phyloP scores from a whole-genome alignment of 2,113 vertebrate species.

The Microtus richardsoni region DNA sequence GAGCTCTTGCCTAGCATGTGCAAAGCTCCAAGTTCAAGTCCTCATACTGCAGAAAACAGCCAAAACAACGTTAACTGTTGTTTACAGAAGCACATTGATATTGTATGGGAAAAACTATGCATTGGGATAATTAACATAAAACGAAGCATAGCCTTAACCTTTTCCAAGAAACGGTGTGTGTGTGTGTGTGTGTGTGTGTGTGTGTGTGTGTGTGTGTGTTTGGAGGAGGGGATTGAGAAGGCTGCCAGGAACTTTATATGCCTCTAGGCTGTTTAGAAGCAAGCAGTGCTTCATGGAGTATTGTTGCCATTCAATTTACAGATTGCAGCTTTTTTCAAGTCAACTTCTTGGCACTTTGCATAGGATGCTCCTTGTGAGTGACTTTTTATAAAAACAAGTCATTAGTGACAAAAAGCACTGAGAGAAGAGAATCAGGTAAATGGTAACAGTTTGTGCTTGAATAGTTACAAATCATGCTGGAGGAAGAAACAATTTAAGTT shows the following conservation, averaged over 20 bases:
- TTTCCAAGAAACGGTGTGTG: neutral
- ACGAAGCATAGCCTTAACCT: conserved; percentile 34
- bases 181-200: no score
- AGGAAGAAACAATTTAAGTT: conserved; percentile 1
- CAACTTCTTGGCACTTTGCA: neutral
- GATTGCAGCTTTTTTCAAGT: conserved; percentile 2
- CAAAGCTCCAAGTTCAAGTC: neutral
- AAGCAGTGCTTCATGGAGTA: neutral
- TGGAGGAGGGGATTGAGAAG: neutral
- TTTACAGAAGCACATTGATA: conserved; percentile 20
- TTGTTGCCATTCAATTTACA: neutral
- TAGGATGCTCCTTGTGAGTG: neutral
- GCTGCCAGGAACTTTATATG: neutral
- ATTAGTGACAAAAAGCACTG: neutral
- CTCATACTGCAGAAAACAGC: neutral
- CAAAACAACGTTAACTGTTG: neutral
- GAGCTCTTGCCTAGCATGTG: no score
- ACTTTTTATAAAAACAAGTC: conserved; percentile 18
- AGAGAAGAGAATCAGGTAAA: neutral
- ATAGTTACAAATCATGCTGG: neutral
- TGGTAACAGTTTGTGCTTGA: neutral
- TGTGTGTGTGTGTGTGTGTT: no score
- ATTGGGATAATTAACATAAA: neutral
- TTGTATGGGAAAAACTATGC: conserved; percentile 17
- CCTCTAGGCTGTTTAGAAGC: conserved; percentile 1